A percentile compares a stretch with the other conserved stretches of the same genome.
These are phyloP conservation scores for Kryptolebias marmoratus DNA, from an alignment of 2,113 vertebrate species.

Conservation along the genomic window DNA sequence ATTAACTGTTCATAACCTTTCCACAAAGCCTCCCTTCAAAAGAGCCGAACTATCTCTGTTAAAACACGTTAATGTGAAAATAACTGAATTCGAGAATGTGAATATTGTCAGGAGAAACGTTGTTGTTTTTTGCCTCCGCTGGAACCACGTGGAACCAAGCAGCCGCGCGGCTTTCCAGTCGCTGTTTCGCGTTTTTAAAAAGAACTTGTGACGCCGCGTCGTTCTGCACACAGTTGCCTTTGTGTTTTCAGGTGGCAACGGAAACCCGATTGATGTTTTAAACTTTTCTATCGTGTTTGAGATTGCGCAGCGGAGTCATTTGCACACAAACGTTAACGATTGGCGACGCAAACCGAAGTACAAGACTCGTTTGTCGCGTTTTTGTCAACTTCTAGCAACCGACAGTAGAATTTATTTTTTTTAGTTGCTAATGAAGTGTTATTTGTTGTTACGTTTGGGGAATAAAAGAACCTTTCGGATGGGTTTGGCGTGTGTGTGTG, in stretches of 20 bases:
- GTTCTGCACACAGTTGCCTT: constrained; percentile 38
- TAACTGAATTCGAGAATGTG: constrained; percentile 39
- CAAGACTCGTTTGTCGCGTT: not conserved
- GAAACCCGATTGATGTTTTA: constrained; percentile 39
- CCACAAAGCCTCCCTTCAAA: not conserved
- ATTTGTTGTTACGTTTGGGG: constrained; percentile 8
- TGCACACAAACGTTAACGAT: constrained; percentile 34
- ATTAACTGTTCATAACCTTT: not conserved
- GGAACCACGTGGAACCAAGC: constrained; percentile 14
- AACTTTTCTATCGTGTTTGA: constrained; percentile 14
- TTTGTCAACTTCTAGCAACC: too few relatives aligned
- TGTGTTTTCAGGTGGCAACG: constrained; percentile 23
- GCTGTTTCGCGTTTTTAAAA: constrained; percentile 57
- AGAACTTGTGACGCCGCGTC: constrained; percentile 23
- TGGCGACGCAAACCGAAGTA: not conserved
- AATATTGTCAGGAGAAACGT: not conserved
- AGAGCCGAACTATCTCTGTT: not conserved
- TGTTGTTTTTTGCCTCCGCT: not conserved
- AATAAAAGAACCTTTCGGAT: constrained; percentile 45
- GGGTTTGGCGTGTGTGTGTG: constrained; percentile 27
- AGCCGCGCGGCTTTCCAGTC: constrained; percentile 18
- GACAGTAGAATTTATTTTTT: constrained; percentile 1
- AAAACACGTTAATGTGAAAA: constrained; percentile 9
- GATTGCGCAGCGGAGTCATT: constrained; percentile 34
- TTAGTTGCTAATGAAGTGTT: not conserved